Base-by-base conservation (phyloP, 1,140 invertebrate species). In the Drosophila varians region DNA sequence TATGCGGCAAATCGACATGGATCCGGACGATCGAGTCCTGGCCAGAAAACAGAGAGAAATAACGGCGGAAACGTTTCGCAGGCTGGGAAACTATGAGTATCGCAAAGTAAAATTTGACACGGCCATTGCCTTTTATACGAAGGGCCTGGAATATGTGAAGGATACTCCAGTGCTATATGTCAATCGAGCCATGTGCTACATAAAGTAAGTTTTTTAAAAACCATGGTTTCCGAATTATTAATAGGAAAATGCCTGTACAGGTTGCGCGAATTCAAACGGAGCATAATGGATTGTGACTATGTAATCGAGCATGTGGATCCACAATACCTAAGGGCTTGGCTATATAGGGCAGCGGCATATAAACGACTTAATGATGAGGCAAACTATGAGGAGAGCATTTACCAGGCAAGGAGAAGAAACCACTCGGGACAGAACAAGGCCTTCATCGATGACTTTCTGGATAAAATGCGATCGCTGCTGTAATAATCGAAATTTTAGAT, bases 151-250 rank as follows among this genome's bases (percentile, higher is more conserved):
- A 0, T 70, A 76, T 21, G 48, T 86, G 1, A 40, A 38, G 0
- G 68, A 86, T 58, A 70, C 82, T 0, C 62, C 73, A 3, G 80
- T 86, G 3, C 46, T 86, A 1, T 80, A 80, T 36, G 18, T 87
- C 0, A 86, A 86, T 66, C 72, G 72, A 0, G 73, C 73, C 11
- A 43, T 71, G 6, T 77, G 68, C 8, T 45, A 45, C 12, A 43
- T 80, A 1, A 86, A 62, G 80, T 86, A 14, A 9, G 79, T 78
- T 18, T 7, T 11, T 9, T 4, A 9, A 9, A 19, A 7, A 14
- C 11, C 31, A n/a, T 11, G 16, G 2, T 7, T 0, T 14, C 16
- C 3, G 12, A 16, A 21, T 25, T 16, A 4, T 3, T 31, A 19
- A 45, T 26, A n/a, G 0, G 11, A 14, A 62, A n/a, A n/a, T n/a